Percentiles rank a stretch among this genome's conserved stretches.
Evolutionary conservation across 2,797 vertebrate species (phyloP).

Genomic region (Muscicapa comitata): DNA sequence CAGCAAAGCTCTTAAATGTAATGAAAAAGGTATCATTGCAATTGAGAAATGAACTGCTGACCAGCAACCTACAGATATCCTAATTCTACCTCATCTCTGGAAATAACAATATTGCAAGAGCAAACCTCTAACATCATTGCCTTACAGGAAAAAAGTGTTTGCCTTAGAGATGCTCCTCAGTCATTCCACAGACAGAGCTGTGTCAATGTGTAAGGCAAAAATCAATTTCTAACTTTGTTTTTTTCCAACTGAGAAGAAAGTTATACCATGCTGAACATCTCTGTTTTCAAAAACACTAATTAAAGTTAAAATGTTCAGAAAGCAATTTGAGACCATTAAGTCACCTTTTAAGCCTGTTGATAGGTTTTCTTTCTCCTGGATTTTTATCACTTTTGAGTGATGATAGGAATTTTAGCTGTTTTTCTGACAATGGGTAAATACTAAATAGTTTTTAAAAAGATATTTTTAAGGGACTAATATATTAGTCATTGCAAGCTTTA

Average conservation of each 20-base stretch:
- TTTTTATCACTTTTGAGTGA: not conserved
- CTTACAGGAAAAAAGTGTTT: not conserved
- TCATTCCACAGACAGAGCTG: not conserved
- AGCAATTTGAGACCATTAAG: not conserved
- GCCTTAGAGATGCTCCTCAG: not conserved
- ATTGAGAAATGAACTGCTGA: not conserved
- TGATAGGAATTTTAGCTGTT: not conserved
- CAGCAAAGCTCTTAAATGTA: constrained; percentile 47
- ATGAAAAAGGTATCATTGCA: constrained; percentile 29
- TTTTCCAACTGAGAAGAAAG: not conserved
- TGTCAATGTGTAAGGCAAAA: not conserved
- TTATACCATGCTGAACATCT: not conserved
- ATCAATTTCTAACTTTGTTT: not conserved
- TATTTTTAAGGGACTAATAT: not conserved
- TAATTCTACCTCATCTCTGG: accelerated
- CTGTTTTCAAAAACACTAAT: not conserved
- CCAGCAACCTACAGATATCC: not conserved
- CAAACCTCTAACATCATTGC: not conserved
- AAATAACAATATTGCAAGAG: not conserved
- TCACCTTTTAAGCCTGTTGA: not conserved
- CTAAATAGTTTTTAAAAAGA: not conserved
- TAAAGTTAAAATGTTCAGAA: not conserved
- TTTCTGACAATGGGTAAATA: not conserved
- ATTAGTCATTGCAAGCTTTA: not conserved
- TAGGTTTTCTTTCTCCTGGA: not conserved